These are phyloP conservation scores for Tachina lurida DNA, from an alignment of 2,888 invertebrate genomes.

Conservation along the genomic window DNA sequence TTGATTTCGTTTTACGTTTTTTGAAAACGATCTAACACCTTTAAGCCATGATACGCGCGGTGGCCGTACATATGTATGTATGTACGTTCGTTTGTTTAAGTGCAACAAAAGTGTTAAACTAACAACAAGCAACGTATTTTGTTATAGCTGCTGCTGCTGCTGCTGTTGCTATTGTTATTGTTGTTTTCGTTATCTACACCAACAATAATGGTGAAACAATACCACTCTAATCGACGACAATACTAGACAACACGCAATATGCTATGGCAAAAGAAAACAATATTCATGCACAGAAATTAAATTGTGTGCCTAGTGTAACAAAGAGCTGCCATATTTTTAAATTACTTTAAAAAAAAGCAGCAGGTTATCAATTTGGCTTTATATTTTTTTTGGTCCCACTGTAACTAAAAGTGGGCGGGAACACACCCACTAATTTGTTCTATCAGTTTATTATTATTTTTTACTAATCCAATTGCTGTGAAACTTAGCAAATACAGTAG, in stretches of 20 bases:
- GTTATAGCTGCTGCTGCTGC: neutral
- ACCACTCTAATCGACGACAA: conserved; percentile 67
- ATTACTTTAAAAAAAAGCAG: too few relatives aligned
- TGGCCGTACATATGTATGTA: neutral
- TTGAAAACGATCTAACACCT: conserved; percentile 68
- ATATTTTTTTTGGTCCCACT: neutral
- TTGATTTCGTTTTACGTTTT: conserved; percentile 52
- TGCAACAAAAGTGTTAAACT: conserved; percentile 69
- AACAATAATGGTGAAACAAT: conserved; percentile 39
- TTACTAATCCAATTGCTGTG: too few relatives aligned
- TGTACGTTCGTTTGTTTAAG: conserved; percentile 42
- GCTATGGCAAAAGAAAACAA: conserved; percentile 8
- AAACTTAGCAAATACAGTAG: too few relatives aligned
- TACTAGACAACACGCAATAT: conserved; percentile 66
- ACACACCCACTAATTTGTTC: too few relatives aligned
- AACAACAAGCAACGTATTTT: conserved; percentile 49
- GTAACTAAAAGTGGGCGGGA: too few relatives aligned
- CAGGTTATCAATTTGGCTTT: neutral
- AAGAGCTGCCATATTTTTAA: conserved; percentile 23
- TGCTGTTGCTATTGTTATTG: neutral
- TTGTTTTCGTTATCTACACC: conserved; percentile 11
- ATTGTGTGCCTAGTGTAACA: conserved; percentile 20
- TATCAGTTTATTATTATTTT: too few relatives aligned
- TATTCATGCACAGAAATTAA: conserved; percentile 19
- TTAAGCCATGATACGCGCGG: conserved; percentile 58